Evolutionary conservation across 2,888 invertebrate genomes (phyloP).

Genomic region (Eupeodes latifasciatus): DNA sequence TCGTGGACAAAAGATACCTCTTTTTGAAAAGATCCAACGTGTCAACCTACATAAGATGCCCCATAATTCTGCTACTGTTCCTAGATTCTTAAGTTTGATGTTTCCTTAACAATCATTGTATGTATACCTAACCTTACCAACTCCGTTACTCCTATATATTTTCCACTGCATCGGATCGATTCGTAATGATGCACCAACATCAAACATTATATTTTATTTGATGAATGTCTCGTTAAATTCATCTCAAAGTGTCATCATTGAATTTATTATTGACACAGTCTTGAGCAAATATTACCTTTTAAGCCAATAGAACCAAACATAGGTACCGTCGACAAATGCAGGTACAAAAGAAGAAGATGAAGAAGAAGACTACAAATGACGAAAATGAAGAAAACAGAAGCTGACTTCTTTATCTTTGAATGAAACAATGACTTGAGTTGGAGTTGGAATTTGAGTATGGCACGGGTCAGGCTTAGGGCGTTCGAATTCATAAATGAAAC

Average conservation of each 20-base stretch:
- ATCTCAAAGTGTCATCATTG: constrained; percentile 25
- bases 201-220: not conserved
- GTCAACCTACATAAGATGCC: too few species aligned
- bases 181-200: constrained; percentile 51
- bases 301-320: not conserved
- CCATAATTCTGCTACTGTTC: too few species aligned
- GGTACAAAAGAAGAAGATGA: not conserved
- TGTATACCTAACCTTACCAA: too few species aligned
- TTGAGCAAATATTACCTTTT: constrained; percentile 18
- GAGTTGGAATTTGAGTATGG: constrained; percentile 18
- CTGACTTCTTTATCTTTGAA: constrained; percentile 37
- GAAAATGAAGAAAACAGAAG: constrained; percentile 3
- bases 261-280: constrained; percentile 52
- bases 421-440: not conserved
- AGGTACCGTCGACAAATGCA: constrained; percentile 9
- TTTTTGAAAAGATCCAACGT: too few species aligned
- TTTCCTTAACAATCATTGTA: too few species aligned
- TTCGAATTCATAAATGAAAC: constrained; percentile 33
- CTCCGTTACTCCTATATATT: not conserved
- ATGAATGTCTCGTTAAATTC: constrained; percentile 44
- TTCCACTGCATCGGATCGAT: constrained; percentile 52
- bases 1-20: too few species aligned
- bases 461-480: constrained; percentile 59
- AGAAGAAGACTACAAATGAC: not conserved
- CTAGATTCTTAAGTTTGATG: too few species aligned